Conservation (phyloP, 2,113 vertebrate species). For the Desmodus rotundus region DNA sequence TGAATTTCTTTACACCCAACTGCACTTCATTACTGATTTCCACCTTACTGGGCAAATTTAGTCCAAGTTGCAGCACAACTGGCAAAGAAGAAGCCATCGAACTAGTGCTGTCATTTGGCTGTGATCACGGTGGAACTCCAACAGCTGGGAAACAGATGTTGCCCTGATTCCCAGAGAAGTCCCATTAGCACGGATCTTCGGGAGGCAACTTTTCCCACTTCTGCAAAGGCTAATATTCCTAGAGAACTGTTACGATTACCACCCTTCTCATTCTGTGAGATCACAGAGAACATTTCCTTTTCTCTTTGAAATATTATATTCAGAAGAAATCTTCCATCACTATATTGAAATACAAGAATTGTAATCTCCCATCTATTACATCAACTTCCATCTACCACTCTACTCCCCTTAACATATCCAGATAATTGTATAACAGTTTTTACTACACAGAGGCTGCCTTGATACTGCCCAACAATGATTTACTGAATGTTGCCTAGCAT, state of each 20-base stretch:
- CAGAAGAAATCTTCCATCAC: background rate
- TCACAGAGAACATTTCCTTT: background rate
- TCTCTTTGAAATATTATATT: background rate
- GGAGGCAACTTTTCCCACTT: constrained; percentile 33
- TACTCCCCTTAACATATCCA: background rate
- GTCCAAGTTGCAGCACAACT: background rate
- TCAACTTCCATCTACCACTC: background rate
- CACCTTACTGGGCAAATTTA: background rate
- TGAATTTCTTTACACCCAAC: background rate
- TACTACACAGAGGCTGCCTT: background rate
- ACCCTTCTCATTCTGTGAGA: background rate
- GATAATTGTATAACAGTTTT: background rate
- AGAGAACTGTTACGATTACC: background rate
- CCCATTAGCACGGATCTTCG: background rate
- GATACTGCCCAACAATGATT: background rate
- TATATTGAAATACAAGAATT: background rate
- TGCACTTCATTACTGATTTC: constrained; percentile 12
- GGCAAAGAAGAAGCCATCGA: background rate
- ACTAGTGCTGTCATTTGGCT: background rate
- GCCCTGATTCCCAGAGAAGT: constrained; percentile 60
- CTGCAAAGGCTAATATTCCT: constrained; percentile 29
- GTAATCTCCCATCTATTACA: background rate
- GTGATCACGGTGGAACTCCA: background rate
- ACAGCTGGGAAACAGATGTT: constrained; percentile 69
- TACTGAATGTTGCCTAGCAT: background rate